Evolutionary conservation across 1,140 invertebrate genomes (phyloP).

Genomic region (Megalonaias nervosa): DNA sequence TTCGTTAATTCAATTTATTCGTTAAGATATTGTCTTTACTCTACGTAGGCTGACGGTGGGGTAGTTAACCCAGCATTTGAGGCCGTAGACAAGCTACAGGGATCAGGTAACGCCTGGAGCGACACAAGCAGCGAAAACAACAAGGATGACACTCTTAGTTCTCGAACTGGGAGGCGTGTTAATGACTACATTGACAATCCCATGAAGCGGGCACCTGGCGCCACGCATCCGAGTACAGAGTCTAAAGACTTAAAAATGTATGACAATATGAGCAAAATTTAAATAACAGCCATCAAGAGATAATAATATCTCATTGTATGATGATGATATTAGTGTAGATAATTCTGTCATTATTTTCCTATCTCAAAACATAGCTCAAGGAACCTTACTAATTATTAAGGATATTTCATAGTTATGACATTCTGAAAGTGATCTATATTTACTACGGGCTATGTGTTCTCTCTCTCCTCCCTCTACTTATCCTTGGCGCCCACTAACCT

Average conservation of each 20-base stretch:
- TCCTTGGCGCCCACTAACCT: too few species aligned
- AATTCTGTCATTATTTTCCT: too few species aligned
- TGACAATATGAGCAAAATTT: background rate
- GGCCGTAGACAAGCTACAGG: slow-evolving; percentile 30
- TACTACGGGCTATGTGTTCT: too few species aligned
- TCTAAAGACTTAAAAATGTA: slow-evolving; percentile 6
- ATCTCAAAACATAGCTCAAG: too few species aligned
- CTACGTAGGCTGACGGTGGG: slow-evolving; percentile 36
- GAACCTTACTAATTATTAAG: too few species aligned
- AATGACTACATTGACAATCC: slow-evolving; percentile 17
- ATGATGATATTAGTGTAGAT: background rate
- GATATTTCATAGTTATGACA: too few species aligned
- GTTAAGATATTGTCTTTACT: slow-evolving; percentile 8
- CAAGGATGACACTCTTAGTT: slow-evolving; percentile 28
- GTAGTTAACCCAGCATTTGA: slow-evolving; percentile 49
- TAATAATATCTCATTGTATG: background rate
- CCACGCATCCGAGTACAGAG: background rate
- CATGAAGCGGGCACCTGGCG: slow-evolving; percentile 13
- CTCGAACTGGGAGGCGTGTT: slow-evolving; percentile 8
- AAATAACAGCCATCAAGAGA: background rate
- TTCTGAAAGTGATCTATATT: too few species aligned
- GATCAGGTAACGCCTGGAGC: slow-evolving; percentile 35
- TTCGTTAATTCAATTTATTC: background rate
- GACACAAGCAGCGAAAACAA: slow-evolving; percentile 51
- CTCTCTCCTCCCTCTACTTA: too few species aligned